Conservation (phyloP, 2,797 vertebrate genomes). For the Xenops minutus region DNA sequence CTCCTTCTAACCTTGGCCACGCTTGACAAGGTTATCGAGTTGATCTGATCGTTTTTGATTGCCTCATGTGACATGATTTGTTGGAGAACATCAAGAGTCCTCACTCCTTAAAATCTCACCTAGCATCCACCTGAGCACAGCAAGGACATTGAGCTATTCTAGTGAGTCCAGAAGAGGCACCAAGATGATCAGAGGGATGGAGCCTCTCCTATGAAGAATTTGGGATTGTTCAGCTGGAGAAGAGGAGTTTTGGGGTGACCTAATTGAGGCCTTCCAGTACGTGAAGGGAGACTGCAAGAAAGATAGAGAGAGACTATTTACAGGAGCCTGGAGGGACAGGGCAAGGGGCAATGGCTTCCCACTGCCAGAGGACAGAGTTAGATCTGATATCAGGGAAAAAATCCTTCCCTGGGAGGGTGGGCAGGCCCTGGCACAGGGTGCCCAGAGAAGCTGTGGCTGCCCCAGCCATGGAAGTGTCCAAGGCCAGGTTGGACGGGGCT, state of each 20-base stretch:
- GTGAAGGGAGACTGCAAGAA: not conserved
- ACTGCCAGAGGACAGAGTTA: not conserved
- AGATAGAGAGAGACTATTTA: not conserved
- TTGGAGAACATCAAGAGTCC: not conserved
- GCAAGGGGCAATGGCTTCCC: not conserved
- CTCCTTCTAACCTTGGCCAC: not conserved
- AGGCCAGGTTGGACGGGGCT: accelerated
- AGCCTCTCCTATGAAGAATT: not conserved
- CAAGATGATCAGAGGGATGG: not conserved
- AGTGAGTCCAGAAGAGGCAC: not conserved
- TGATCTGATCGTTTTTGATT: not conserved
- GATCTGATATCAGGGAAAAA: not conserved
- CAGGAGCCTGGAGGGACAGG: not conserved
- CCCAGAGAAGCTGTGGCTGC: not conserved
- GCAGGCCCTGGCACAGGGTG: not conserved
- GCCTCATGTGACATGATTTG: not conserved
- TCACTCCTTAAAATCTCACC: not conserved
- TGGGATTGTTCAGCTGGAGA: not conserved
- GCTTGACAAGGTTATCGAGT: not conserved
- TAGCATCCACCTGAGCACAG: not conserved
- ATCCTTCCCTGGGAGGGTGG: not conserved
- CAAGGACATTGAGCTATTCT: not conserved
- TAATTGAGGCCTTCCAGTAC: accelerated
- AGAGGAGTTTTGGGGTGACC: not conserved
- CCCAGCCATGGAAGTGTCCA: not conserved